A percentile compares a stretch with the other conserved stretches of the same genome.
Evolutionary conservation across 2,113 vertebrate genomes (phyloP).

Genomic region (Zosterops lateralis): DNA sequence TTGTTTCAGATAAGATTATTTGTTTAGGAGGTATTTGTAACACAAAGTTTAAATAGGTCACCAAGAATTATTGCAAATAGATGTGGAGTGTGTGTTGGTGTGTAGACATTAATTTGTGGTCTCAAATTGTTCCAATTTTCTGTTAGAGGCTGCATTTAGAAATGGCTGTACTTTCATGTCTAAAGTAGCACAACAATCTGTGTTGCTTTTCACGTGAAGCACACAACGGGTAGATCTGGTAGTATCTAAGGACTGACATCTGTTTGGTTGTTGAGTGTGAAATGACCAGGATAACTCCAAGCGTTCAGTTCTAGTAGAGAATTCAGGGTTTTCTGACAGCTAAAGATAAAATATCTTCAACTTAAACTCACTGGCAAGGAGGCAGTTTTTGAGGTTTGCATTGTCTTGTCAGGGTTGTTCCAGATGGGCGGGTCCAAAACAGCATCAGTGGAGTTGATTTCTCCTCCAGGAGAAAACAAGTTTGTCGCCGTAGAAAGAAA

Average conservation of each 20-base stretch:
- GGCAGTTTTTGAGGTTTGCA: not conserved
- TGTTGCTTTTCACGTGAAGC: not conserved
- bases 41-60: not conserved
- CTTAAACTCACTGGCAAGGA: not conserved
- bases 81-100: not conserved
- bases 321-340: not conserved
- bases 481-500: not conserved
- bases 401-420: not conserved
- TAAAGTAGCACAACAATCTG: not conserved
- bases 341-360: not conserved
- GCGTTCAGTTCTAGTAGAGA: not conserved
- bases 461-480: not conserved
- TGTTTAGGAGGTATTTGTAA: not conserved
- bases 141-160: not conserved
- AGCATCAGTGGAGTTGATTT: not conserved
- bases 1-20: not conserved
- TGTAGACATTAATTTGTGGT: not conserved
- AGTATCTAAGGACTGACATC: not conserved
- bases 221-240: not conserved
- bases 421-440: not conserved
- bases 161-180: not conserved
- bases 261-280: not conserved
- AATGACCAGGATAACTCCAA: not conserved
- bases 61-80: not conserved
- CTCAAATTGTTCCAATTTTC: not conserved